Evolutionary conservation across 2,113 vertebrate species (phyloP).

Genomic region (Hylia prasina): DNA sequence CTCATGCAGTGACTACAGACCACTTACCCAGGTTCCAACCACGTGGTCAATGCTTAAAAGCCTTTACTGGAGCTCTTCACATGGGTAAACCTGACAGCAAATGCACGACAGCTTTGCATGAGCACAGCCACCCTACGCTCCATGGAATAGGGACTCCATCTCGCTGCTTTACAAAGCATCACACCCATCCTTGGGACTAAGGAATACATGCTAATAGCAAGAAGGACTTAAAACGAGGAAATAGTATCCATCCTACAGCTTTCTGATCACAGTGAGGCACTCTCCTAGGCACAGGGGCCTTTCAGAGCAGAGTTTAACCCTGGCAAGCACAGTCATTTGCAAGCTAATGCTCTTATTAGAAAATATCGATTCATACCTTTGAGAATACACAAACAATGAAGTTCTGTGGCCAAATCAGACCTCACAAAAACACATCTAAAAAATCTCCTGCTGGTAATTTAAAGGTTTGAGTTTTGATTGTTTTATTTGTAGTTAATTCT

Average conservation of each 20-base stretch:
- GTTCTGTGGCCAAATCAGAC: neutral
- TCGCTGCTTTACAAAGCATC: neutral
- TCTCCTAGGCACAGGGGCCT: neutral
- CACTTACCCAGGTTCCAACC: neutral
- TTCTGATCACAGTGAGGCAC: neutral
- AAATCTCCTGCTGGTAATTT: neutral
- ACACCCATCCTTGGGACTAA: neutral
- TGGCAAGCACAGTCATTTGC: neutral
- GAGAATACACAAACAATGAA: neutral
- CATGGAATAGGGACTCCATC: accelerated
- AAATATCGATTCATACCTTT: neutral
- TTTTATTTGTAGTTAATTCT: neutral
- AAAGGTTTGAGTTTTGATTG: neutral
- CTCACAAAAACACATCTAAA: neutral
- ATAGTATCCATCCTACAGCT: neutral
- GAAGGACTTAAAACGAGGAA: neutral
- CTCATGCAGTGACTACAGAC: neutral
- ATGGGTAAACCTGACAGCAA: neutral
- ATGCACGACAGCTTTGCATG: accelerated
- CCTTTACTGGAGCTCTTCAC: neutral
- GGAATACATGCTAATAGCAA: neutral
- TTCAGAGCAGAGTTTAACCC: neutral
- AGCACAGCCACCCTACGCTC: accelerated
- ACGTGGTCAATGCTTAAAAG: neutral
- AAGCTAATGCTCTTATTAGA: neutral